These are phyloP conservation scores for Drosophila varians DNA, from an alignment of 1,140 invertebrate genomes.

Conservation along the genomic window DNA sequence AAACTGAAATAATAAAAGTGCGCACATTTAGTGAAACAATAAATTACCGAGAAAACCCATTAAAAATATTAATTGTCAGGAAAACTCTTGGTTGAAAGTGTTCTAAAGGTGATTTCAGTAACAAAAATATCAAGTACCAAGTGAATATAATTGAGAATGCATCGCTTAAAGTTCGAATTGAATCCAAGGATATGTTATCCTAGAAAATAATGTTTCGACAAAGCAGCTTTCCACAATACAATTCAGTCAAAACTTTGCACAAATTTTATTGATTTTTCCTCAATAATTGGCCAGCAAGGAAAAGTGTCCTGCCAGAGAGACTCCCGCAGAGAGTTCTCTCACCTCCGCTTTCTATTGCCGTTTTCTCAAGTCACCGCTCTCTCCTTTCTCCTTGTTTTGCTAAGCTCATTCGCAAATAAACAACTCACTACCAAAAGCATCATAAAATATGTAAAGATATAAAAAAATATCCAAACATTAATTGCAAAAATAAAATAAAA, in stretches of 20 bases:
- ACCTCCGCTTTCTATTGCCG: conserved; percentile 10
- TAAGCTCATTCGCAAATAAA: conserved; percentile 43
- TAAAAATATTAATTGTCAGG: not conserved
- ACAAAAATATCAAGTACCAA: not conserved
- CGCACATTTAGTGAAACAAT: too few species aligned
- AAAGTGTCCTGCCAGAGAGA: conserved; percentile 35
- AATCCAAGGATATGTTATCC: not conserved
- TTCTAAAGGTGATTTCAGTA: conserved; percentile 16
- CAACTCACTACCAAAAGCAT: conserved; percentile 5
- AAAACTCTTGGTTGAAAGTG: not conserved
- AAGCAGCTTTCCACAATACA: not conserved
- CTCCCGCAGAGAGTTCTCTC: conserved; percentile 13
- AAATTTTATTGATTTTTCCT: conserved; percentile 75
- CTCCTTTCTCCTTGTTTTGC: conserved; percentile 63
- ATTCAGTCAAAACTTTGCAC: conserved; percentile 11
- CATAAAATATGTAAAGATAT: conserved; percentile 7
- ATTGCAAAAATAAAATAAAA: conserved; percentile 17
- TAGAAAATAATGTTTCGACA: not conserved
- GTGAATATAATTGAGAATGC: conserved; percentile 5
- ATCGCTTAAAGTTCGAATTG: not conserved
- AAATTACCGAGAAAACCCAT: not conserved
- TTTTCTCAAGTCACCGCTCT: conserved; percentile 15
- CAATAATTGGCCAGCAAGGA: conserved; percentile 56
- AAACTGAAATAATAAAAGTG: not conserved
- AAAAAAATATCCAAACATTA: not conserved